phyloP scores from a whole-genome alignment of 1,140 invertebrate genomes.

The Drosophila ohnishii region DNA sequence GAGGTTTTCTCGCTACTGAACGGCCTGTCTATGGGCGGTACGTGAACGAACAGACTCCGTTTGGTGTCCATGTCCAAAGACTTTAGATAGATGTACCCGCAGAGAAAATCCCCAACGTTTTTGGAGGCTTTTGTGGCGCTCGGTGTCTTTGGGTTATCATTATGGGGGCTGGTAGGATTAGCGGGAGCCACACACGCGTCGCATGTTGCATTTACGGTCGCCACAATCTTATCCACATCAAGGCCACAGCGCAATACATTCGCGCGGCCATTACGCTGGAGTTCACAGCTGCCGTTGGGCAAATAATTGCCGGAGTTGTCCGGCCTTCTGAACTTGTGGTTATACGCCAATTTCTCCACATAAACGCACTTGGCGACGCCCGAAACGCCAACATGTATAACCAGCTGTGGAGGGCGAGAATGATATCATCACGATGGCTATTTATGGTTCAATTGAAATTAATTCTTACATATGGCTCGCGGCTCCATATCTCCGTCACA shows the following conservation, averaged over 20 bases:
- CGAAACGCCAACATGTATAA: conserved; percentile 86
- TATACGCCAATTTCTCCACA: conserved; percentile 85
- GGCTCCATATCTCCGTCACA: conserved; percentile 86
- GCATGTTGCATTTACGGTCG: conserved; percentile 59
- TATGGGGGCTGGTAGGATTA: not conserved
- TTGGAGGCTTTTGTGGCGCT: conserved; percentile 46
- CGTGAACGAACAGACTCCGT: conserved; percentile 86
- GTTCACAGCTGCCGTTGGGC: conserved; percentile 69
- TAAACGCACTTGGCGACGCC: conserved; percentile 83
- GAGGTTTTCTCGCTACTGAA: conserved; percentile 84
- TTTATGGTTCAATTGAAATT: conserved; percentile 35
- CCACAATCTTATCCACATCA: conserved; percentile 84
- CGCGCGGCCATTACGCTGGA: conserved; percentile 64
- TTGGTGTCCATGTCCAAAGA: conserved; percentile 84
- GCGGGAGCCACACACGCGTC: conserved; percentile 49
- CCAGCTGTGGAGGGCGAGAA: conserved; percentile 83
- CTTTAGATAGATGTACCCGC: conserved; percentile 87
- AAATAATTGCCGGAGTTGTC: conserved; percentile 83
- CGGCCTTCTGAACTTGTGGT: conserved; percentile 83
- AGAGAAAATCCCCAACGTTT: conserved; percentile 84
- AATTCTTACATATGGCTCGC: conserved; percentile 84
- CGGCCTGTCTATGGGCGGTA: conserved; percentile 85
- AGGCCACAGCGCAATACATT: conserved; percentile 81
- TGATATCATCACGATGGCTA: conserved; percentile 41
- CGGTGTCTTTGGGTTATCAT: conserved; percentile 1